Conservation (phyloP, 2,888 invertebrate species). For the Monopis laevigella region DNA sequence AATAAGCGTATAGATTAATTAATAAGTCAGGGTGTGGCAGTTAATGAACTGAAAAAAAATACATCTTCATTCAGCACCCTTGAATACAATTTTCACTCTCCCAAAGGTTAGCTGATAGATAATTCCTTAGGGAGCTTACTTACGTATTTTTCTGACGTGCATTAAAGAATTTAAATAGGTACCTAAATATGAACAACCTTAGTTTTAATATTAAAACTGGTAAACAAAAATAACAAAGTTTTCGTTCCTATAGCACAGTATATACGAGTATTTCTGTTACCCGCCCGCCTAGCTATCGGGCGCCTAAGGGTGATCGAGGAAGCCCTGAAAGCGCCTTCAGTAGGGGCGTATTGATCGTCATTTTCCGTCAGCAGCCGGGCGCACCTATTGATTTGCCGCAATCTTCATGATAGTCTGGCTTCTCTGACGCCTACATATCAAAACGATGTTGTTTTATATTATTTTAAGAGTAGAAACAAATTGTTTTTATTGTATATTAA, state of each 20-base stretch:
- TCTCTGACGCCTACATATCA: constrained; percentile 8
- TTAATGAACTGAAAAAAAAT: too few relatives aligned
- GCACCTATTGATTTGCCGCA: constrained; percentile 66
- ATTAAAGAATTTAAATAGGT: too few relatives aligned
- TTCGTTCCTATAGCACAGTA: neutral
- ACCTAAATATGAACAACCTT: neutral
- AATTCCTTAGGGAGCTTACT: too few relatives aligned
- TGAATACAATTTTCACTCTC: too few relatives aligned
- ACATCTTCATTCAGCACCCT: too few relatives aligned
- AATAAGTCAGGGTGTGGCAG: too few relatives aligned
- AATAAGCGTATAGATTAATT: too few relatives aligned
- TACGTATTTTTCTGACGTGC: neutral
- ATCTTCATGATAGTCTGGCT: constrained; percentile 61
- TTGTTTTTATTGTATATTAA: too few relatives aligned
- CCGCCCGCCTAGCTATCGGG: neutral
- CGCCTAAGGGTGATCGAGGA: constrained; percentile 62
- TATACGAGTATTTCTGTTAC: neutral
- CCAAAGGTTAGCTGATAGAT: too few relatives aligned
- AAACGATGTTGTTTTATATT: too few relatives aligned
- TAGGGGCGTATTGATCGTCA: constrained; percentile 65
- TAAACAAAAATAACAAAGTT: too few relatives aligned
- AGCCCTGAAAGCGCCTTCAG: constrained; percentile 61
- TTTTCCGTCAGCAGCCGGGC: constrained; percentile 62
- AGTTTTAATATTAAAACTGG: neutral
- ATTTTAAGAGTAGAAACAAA: too few relatives aligned